phyloP scores from a whole-genome alignment of 2,113 vertebrate species.

The Castor canadensis region DNA sequence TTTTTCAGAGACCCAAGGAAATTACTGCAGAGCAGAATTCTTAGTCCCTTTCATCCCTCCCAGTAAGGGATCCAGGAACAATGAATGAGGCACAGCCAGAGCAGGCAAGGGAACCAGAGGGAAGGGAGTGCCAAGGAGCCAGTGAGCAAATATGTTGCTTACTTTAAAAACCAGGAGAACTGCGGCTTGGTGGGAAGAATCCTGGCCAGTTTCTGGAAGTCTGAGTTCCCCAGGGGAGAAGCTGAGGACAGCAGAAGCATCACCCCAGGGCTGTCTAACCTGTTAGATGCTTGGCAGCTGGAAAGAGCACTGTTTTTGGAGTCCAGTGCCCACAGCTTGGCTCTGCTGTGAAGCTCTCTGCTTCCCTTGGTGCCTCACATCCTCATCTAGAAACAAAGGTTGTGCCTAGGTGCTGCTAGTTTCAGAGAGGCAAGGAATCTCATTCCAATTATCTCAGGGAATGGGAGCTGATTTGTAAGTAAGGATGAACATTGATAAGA shows the following conservation, averaged over 20 bases:
- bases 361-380: fast-evolving
- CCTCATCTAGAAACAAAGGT: neutral
- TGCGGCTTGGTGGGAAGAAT: neutral
- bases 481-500: neutral
- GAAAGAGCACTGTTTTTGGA: neutral
- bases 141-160: neutral
- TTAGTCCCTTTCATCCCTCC: conserved; percentile 61
- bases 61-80: conserved; percentile 25
- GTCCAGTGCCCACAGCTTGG: no score
- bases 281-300: neutral
- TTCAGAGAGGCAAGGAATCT: neutral
- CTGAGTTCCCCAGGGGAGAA: neutral
- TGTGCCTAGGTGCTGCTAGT: neutral
- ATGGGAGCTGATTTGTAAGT: neutral
- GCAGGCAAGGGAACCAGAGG: neutral
- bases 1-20: conserved; percentile 55
- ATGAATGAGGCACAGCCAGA: conserved; percentile 6
- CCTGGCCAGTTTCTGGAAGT: neutral
- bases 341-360: neutral
- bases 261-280: neutral
- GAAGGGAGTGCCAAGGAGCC: neutral
- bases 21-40: conserved; percentile 56
- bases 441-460: neutral
- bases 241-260: neutral
- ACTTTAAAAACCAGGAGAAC: conserved; percentile 3